A percentile compares a stretch with the other conserved stretches of the same genome.
Conservation (phyloP, 2,888 invertebrate genomes). For the Nasonia oneida region DNA sequence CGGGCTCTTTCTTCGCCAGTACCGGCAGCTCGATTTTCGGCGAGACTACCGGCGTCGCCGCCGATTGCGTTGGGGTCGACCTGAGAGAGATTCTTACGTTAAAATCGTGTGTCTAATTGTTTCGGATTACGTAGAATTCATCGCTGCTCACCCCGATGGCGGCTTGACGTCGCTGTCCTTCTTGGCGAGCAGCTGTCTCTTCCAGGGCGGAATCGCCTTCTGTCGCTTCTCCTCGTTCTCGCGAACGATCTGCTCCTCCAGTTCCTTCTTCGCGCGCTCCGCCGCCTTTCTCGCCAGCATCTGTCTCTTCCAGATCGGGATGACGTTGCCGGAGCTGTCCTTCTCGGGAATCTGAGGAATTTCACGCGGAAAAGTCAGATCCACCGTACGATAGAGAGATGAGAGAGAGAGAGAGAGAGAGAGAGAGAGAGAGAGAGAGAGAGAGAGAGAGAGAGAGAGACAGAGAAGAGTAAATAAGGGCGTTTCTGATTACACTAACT, state of each 20-base stretch:
- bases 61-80: conserved; percentile 56
- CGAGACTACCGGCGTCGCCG: conserved; percentile 48
- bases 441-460: background rate
- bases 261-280: conserved; percentile 93
- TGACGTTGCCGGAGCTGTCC: conserved; percentile 92
- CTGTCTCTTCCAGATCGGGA: conserved; percentile 97
- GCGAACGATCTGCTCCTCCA: conserved; percentile 91
- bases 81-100: conserved; percentile 51
- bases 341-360: conserved; percentile 90
- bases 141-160: conserved; percentile 17
- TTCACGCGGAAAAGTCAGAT: conserved; percentile 54
- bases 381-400: too few relatives aligned
- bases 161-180: conserved; percentile 82
- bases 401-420: background rate
- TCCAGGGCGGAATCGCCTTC: conserved; percentile 96
- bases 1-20: conserved; percentile 66
- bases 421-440: background rate
- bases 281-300: conserved; percentile 97
- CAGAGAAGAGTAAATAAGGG: background rate
- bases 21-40: conserved; percentile 67
- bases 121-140: background rate
- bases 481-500: conserved; percentile 68
- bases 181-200: conserved; percentile 91
- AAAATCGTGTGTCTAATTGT: background rate
- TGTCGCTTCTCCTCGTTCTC: conserved; percentile 92